Base-by-base conservation (phyloP, 2,113 vertebrate species). In the Phalacrocorax brasilianus region DNA sequence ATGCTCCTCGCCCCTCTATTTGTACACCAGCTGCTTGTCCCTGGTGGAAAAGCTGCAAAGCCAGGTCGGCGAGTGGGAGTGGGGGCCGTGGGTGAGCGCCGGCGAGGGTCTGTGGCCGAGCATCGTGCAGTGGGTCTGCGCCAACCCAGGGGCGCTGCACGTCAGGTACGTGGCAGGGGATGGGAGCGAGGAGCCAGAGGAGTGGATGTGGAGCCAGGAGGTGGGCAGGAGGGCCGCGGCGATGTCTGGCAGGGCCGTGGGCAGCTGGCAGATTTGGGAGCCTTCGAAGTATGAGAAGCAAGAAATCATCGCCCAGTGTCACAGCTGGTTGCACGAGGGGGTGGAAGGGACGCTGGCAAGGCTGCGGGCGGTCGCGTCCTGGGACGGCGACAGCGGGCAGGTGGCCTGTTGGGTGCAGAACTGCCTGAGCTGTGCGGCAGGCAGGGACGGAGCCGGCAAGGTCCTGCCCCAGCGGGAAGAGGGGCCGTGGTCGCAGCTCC, bases 181-280 rank as follows among this genome's bases (percentile, higher is more conserved):
- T 1, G 5, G 24, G 20, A 23, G 16, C 3, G 2, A 19, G 85
- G 59, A 74, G 6, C 7, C 1, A 1, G 11, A 76, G 38, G 70
- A 86, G 76, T 8, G 5, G 50, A 8, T 49, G 19, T 71, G 91
- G 91, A 58, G 8, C 18, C 58, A 26, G n/a, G 28, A 59, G 11
- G 88, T 3, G 19, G 11, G 2, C 14, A 10, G 9, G n/a, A 93
- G 88, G 63, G 82, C 76, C 4, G 4, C 1, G 50, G 32, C 1
- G 2, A 30, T 93, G 28, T 6, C 63, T 1, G 1, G 0, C 6
- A 5, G 15, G 22, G 30, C 14, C 1, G 1, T 0, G 45, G 52
- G 22, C 50, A 22, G 5, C 10, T 2, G 0, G 18, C 13, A 5
- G 2, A 2, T 11, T 1, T 91, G 88, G 88, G 83, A 87, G 65